These are phyloP conservation scores for Temnothorax curvispinosus DNA, from an alignment of 1,140 invertebrate genomes.

Conservation along the genomic window DNA sequence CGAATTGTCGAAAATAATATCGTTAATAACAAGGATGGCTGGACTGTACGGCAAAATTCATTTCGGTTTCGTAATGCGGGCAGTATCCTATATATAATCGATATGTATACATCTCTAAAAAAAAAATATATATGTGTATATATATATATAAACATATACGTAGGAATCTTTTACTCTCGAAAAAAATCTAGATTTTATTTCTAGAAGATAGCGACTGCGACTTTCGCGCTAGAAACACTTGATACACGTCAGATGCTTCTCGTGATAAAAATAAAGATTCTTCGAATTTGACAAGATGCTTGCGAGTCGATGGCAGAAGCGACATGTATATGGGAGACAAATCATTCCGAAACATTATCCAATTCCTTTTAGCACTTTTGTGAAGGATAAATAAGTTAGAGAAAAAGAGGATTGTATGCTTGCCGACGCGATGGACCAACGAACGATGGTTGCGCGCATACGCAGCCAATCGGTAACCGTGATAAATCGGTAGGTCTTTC, in stretches of 20 bases:
- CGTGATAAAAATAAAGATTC: neutral
- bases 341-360: constrained; percentile 52
- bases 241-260: neutral
- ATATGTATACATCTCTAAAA: neutral
- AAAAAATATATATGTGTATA: neutral
- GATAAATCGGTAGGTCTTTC: constrained; percentile 5
- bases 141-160: too few relatives aligned
- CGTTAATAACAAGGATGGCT: neutral
- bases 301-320: constrained; percentile 5
- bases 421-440: neutral
- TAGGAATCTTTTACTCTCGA: neutral
- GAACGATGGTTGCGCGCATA: neutral
- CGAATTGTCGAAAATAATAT: neutral
- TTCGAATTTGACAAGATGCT: neutral
- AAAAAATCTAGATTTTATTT: neutral
- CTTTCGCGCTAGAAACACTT: neutral
- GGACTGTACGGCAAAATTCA: neutral
- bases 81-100: neutral
- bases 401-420: neutral
- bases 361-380: constrained; percentile 68
- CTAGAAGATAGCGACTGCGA: neutral
- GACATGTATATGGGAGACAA: constrained; percentile 47
- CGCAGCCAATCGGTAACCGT: neutral
- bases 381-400: constrained; percentile 52
- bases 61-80: neutral